Percentiles rank a stretch among this genome's conserved stretches.
Evolutionary conservation across 2,888 invertebrate genomes (phyloP).

Genomic region (Cephus nigrinus): DNA sequence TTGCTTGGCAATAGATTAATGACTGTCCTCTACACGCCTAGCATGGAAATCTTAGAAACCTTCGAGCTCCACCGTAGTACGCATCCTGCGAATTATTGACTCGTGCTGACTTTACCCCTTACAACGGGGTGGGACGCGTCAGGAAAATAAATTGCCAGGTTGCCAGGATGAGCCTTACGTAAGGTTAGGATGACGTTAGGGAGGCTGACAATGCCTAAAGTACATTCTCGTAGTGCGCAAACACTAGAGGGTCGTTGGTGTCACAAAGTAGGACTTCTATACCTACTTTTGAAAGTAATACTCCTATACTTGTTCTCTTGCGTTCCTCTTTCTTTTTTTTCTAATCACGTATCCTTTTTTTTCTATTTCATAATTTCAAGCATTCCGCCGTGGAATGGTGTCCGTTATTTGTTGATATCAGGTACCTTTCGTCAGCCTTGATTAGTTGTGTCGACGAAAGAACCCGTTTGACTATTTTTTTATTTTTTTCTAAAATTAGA

Average conservation of each 20-base stretch:
- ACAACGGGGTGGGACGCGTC: not conserved
- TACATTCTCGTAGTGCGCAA: not conserved
- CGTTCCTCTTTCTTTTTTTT: not conserved
- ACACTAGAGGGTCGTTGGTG: not conserved
- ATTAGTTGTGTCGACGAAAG: not conserved
- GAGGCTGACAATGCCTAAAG: not conserved
- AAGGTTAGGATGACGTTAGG: not conserved
- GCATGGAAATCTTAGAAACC: not conserved
- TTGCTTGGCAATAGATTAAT: not conserved
- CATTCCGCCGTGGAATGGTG: not conserved
- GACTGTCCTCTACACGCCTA: not conserved
- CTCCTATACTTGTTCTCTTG: not conserved
- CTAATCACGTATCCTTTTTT: conserved; percentile 7
- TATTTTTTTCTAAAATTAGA: not conserved
- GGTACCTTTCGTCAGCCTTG: conserved; percentile 46
- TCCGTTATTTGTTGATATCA: conserved; percentile 13
- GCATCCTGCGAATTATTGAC: not conserved
- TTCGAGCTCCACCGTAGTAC: not conserved
- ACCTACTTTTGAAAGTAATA: conserved; percentile 8
- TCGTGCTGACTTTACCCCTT: not conserved
- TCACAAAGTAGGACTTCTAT: not conserved
- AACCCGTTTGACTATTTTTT: not conserved
- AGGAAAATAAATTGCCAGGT: not conserved
- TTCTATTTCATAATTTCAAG: not conserved
- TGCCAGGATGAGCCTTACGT: not conserved